These are phyloP conservation scores for Radopholus similis DNA, from an alignment of 1,140 invertebrate species.

Conservation along the genomic window DNA sequence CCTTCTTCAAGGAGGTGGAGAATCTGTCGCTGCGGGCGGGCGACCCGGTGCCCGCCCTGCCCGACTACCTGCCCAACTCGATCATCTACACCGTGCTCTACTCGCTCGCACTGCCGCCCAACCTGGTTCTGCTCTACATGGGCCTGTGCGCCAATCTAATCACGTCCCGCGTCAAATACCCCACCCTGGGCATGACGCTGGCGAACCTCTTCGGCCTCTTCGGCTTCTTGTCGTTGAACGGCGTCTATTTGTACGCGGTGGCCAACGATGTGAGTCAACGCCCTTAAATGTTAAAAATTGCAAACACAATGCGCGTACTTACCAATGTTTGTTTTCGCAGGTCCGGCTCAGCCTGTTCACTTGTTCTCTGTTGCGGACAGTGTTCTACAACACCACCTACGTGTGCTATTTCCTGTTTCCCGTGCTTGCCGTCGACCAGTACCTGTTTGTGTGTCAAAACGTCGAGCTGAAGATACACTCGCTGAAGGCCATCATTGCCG, in stretches of 20 bases:
- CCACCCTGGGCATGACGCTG: slow-evolving; percentile 48
- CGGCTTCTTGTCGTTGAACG: slow-evolving; percentile 47
- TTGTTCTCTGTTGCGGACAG: slow-evolving; percentile 42
- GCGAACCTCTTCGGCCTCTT: slow-evolving; percentile 49
- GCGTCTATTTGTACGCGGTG: slow-evolving; percentile 45
- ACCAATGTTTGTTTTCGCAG: no score
- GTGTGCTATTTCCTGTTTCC: slow-evolving; percentile 54
- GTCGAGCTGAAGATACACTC: slow-evolving; percentile 35
- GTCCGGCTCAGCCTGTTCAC: slow-evolving; percentile 40
- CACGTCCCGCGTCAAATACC: slow-evolving; percentile 46
- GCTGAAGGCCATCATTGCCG: slow-evolving; percentile 33
- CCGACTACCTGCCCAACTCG: slow-evolving; percentile 44
- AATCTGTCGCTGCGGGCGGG: slow-evolving; percentile 23
- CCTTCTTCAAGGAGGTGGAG: slow-evolving; percentile 49
- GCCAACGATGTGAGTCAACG: slow-evolving; percentile 36
- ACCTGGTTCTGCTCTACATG: slow-evolving; percentile 50
- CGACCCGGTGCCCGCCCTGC: slow-evolving; percentile 25
- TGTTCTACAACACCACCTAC: slow-evolving; percentile 50
- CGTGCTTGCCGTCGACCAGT: slow-evolving; percentile 51
- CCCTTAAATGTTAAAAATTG: not conserved
- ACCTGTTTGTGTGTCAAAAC: slow-evolving; percentile 50
- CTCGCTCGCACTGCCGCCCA: slow-evolving; percentile 47
- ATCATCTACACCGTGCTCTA: slow-evolving; percentile 51
- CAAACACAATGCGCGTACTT: not conserved
- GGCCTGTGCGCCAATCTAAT: slow-evolving; percentile 45